Base-by-base conservation (phyloP, 1,140 invertebrate genomes). In the Agrilus planipennis region DNA sequence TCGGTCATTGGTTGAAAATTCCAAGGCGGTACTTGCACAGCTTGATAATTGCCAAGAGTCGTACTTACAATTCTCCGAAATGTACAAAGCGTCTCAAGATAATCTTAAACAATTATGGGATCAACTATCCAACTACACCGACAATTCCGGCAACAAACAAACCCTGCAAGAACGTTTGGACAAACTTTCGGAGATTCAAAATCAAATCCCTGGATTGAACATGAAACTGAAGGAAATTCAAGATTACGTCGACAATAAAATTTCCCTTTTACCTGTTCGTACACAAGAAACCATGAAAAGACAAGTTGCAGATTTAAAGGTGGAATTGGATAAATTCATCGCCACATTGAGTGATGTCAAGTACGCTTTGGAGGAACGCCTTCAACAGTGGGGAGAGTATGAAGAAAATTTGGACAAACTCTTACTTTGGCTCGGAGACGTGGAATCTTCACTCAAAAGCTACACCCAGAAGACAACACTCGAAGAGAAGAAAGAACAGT, bases 371-470 rank as follows among this genome's bases (percentile, higher is more conserved):
- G 83, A 91, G 60, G 81, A 88, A 47, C 77, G 83, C 41, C 71
- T 95, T 23, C 76, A 83, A 50, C 87, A 92, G 63, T 95, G 91
- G 91, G 77, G 71, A 30, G 84, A 89, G 42, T 95, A 92, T 56
- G 90, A 95, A 55, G 75, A 76, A 40, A 82, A 84, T 2, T 76
- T 91, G 50, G 88, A 92, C 47, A 71, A 78, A 27, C 65, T 95
- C 19, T 72, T 89, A 28, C 64, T 70, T 14, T 93, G 89, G 86
- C 63, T 95, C 31, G 77, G 74, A 41, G 89, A 92, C 45, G 81
- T 87, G 18, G 92, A 96, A 67, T 75, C 76, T 41, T 75, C 76
- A 15, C 67, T 95, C 14, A 93, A 93, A 61, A 89, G 88, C 52
- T 94, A 89, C 55, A 72, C 74, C 12, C 71, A 82, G 2, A 87